A percentile compares a stretch with the other conserved stretches of the same genome.
These are phyloP conservation scores for Pectinophora gossypiella DNA, from an alignment of 1,140 invertebrate species.

Conservation along the genomic window DNA sequence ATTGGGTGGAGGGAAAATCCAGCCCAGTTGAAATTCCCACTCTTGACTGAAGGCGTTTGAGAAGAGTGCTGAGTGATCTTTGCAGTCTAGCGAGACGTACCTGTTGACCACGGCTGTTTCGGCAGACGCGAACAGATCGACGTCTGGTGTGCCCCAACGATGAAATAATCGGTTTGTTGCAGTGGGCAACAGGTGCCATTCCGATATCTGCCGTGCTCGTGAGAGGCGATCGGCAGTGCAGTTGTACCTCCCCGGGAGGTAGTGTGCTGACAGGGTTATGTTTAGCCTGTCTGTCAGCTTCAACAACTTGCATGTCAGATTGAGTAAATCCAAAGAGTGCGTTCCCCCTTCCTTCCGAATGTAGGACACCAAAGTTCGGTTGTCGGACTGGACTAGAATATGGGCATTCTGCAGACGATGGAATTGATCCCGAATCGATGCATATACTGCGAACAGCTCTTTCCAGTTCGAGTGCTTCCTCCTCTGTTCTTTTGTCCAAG, in stretches of 20 bases:
- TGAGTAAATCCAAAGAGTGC: slow-evolving; percentile 2
- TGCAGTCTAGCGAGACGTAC: slow-evolving; percentile 27
- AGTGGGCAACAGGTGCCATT: slow-evolving; percentile 18
- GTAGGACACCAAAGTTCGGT: slow-evolving; percentile 1
- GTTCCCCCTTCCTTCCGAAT: background rate
- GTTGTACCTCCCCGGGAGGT: slow-evolving; percentile 5
- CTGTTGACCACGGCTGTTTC: slow-evolving; percentile 19
- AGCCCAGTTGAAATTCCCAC: slow-evolving; percentile 25
- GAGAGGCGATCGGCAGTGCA: slow-evolving; percentile 3
- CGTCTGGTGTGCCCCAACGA: slow-evolving; percentile 22
- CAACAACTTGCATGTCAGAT: slow-evolving; percentile 6
- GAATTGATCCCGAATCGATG: background rate
- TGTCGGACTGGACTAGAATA: slow-evolving; percentile 1
- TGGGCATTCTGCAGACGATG: slow-evolving; percentile 2
- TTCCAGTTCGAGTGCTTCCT: slow-evolving; percentile 28
- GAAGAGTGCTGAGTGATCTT: slow-evolving; percentile 23
- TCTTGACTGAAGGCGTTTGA: slow-evolving; percentile 26
- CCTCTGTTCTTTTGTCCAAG: slow-evolving; percentile 17
- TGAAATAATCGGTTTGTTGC: slow-evolving; percentile 23
- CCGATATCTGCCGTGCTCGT: background rate
- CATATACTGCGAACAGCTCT: slow-evolving; percentile 14
- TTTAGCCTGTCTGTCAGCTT: slow-evolving; percentile 2
- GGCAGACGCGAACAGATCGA: slow-evolving; percentile 32
- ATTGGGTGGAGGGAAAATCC: slow-evolving; percentile 27
- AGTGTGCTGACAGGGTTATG: slow-evolving; percentile 3